Base-by-base conservation (phyloP, 2,113 vertebrate genomes). In the Corydoras maculifer region DNA sequence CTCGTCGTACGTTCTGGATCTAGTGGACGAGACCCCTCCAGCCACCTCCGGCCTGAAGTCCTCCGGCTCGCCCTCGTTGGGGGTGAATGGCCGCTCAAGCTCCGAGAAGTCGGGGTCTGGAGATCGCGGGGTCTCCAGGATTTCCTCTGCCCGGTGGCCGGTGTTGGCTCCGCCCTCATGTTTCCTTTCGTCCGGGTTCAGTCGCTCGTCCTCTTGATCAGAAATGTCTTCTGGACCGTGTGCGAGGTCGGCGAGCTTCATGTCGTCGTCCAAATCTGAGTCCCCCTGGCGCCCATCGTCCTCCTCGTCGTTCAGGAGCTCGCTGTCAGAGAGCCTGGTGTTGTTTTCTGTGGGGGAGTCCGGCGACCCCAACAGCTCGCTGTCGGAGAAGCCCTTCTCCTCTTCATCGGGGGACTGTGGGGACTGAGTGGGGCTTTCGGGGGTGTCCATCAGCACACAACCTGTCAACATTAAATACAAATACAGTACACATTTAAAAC, bases 351-450 rank as follows among this genome's bases (percentile, higher is more conserved):
- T 83, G 0, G 91, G 93, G 78, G 93, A 95, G 79, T 85, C 88
- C 31, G 87, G 88, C 75, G 90, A 92, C 80, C 85, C 85, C 53
- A 90, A 75, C 31, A 88, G 75, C 62, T 88, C 88, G 48, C 76
- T 87, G 83, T 88, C 88, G 5, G 87, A 87, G 58, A 87, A 53
- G 54, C 79, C 87, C 76, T 81, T 87, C 67, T 87, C 89, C 68
- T 91, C 92, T 67, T 92, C 92, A 71, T 86, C 87, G 0, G 92
- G 94, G 77, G 94, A 97, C 84, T 85, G 90, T 78, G 91, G 93
- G 76, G 91, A 92, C 86, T 87, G 90, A 75, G 88, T 92, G 74
- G 94, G 94, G 89, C 94, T 96, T 87, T 97, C 90, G 55, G 94
- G 88, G 77, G 94, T 92, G 77, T 96, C 97, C 97, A 99, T 99